Base-by-base conservation (phyloP, 2,888 invertebrate genomes). In the Brachypalpus laphriformis region DNA sequence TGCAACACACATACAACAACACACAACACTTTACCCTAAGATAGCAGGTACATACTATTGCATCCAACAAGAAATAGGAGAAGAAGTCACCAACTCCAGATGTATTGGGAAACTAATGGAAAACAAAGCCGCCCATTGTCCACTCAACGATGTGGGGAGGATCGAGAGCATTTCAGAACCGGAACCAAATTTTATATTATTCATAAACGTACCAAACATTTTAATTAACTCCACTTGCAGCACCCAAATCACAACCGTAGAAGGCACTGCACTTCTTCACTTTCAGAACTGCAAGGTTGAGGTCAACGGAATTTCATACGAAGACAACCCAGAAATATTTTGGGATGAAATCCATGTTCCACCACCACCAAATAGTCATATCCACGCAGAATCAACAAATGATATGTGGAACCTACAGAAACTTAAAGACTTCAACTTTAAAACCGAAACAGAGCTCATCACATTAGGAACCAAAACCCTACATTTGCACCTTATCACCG, bases 151-250 rank as follows among this genome's bases (percentile, higher is more conserved):
- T n/a, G n/a, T n/a, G n/a, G n/a, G n/a, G n/a, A n/a, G n/a, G n/a
- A n/a, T n/a, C n/a, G n/a, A 25, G 16, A 31, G 31, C 31, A 31
- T 31, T 31, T 31, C 8, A 31, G 31, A 31, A 7, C 31, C 31
- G 8, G 31, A 31, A 31, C 31, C 31, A 31, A 31, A 31, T 31
- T 31, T 31, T 8, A 31, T 31, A 31, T 31, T 81, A 34, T 66
- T 78, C 16, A 61, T 56, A 1, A 78, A 78, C 47, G 28, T 72
- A 28, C 68, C 54, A 14, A 31, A 78, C 47, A 1, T 71, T n/a
- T 11, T 49, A 31, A 16, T 65, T 14, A 71, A 71, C 18, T 78
- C 63, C 25, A 65, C 71, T 59, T 80, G 65, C 65, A 80, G 59
- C 34, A 54, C 65, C 2, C 16, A 70, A 42, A 16, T 11, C 0